Percentiles rank a stretch among this genome's conserved stretches.
phyloP scores from a whole-genome alignment of 2,113 vertebrate genomes.

The Eclectus roratus region DNA sequence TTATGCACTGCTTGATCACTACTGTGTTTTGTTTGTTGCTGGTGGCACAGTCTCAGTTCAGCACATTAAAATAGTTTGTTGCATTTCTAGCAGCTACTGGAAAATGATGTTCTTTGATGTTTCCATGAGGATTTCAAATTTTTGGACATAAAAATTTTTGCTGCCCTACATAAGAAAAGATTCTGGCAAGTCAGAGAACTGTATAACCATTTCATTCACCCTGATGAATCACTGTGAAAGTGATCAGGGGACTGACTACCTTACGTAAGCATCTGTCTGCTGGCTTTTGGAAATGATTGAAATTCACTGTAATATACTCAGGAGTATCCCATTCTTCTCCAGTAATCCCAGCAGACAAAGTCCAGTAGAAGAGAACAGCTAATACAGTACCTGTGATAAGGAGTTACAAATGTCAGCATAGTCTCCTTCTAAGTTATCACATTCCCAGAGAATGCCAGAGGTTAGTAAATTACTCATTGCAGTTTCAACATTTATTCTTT shows the following conservation, averaged over 20 bases:
- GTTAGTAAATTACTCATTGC: conserved; percentile 2
- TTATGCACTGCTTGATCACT: background rate
- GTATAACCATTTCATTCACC: background rate
- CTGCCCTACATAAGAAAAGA: background rate
- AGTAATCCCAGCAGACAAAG: conserved; percentile 33
- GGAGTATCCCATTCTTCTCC: conserved; percentile 45
- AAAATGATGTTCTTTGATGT: background rate
- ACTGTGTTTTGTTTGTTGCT: background rate
- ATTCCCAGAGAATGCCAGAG: conserved; percentile 10
- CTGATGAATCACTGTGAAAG: background rate
- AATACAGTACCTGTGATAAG: conserved; percentile 60
- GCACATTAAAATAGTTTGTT: background rate
- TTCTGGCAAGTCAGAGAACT: background rate
- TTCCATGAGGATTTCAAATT: background rate
- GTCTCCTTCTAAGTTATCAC: conserved; percentile 20
- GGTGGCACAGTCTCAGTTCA: background rate
- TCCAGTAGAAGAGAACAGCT: conserved; percentile 49
- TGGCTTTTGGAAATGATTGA: conserved; percentile 22
- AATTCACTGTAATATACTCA: background rate
- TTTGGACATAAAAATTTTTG: background rate
- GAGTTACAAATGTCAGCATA: conserved; percentile 59
- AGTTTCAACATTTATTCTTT: conserved; percentile 29
- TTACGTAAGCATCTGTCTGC: conserved; percentile 4
- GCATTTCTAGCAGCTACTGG: background rate
- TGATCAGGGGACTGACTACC: background rate